phyloP scores from a whole-genome alignment of 2,888 invertebrate species.

The Tipula confusa region DNA sequence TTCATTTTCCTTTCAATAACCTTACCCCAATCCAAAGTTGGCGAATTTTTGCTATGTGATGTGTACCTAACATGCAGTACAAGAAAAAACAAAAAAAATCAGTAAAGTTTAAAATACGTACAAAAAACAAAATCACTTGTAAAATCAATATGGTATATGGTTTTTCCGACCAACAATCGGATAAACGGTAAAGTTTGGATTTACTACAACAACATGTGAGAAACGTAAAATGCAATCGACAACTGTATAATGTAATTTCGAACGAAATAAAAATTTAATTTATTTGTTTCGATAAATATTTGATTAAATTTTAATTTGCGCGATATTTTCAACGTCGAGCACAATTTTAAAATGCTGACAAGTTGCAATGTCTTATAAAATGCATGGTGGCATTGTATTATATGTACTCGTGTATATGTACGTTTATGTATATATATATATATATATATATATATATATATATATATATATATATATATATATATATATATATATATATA shows the following conservation, averaged over 20 bases:
- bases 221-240: neutral
- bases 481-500: too few species aligned
- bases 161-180: neutral
- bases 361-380: conserved; percentile 15
- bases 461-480: too few species aligned
- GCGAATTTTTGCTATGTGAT: neutral
- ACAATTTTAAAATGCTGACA: neutral
- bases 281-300: neutral
- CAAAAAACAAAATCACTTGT: neutral
- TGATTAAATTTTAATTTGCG: conserved; percentile 3
- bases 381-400: neutral
- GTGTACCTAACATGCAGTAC: neutral
- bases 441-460: too few species aligned
- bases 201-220: neutral
- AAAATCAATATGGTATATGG: neutral
- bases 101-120: neutral
- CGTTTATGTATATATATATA: too few species aligned
- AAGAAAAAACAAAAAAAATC: neutral
- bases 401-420: too few species aligned
- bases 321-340: neutral
- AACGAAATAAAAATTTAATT: neutral
- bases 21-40: neutral
- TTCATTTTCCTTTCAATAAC: neutral
- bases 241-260: neutral
- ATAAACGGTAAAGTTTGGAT: neutral